A percentile compares a stretch with the other conserved stretches of the same genome.
These are phyloP conservation scores for Mythimna vitellina DNA, from an alignment of 2,888 invertebrate genomes.

Conservation along the genomic window DNA sequence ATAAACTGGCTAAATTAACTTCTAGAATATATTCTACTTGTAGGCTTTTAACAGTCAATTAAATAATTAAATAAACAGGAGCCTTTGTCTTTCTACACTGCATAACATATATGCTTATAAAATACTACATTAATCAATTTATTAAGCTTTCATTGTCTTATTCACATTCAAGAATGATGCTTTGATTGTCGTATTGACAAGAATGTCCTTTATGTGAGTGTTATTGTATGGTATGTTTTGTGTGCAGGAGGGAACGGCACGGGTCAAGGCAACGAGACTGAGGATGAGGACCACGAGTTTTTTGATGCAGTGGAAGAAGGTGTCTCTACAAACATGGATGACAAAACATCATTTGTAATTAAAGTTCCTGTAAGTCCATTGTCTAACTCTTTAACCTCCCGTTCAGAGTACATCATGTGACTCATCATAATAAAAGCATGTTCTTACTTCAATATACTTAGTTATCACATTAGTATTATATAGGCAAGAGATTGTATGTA, in stretches of 20 bases:
- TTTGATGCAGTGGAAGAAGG: constrained; percentile 92
- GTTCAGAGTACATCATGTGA: constrained; percentile 19
- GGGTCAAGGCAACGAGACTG: constrained; percentile 87
- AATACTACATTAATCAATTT: not conserved
- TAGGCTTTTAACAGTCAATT: not conserved
- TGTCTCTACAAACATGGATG: constrained; percentile 83
- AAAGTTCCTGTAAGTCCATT: constrained; percentile 91
- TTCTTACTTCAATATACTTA: constrained; percentile 4
- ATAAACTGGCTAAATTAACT: not conserved
- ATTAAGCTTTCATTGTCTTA: not conserved
- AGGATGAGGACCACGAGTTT: constrained; percentile 95
- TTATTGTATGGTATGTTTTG: constrained; percentile 20
- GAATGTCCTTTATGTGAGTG: not conserved
- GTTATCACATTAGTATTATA: too few relatives aligned
- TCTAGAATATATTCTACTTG: not conserved
- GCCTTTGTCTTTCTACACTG: not conserved
- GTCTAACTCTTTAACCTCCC: not conserved
- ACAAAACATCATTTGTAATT: constrained; percentile 91
- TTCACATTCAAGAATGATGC: not conserved
- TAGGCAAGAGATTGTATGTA: too few relatives aligned
- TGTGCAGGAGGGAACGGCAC: constrained; percentile 87
- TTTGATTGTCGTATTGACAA: not conserved
- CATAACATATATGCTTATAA: not conserved
- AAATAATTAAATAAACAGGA: not conserved
- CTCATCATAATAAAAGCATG: constrained; percentile 12